Base-by-base conservation (phyloP, 2,888 invertebrate genomes). In the Stratiomys singularior region DNA sequence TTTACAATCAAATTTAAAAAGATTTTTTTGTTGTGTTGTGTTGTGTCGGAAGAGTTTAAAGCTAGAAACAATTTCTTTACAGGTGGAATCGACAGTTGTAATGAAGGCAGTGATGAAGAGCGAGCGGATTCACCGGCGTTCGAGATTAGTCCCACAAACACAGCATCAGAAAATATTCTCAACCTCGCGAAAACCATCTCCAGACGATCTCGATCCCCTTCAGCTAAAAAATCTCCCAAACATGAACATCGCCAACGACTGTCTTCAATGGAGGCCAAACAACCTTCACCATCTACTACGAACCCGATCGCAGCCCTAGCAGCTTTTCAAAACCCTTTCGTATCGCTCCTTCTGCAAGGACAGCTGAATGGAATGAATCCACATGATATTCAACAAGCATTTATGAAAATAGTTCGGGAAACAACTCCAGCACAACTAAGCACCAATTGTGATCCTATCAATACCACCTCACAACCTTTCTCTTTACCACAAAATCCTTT, bases 401-500 rank as follows among this genome's bases (percentile, higher is more conserved):
- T 88, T 77, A 84, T 87, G 58, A 85, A 87, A 81, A 83, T 87
- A 83, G 84, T 87, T 81, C 85, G 85, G 0, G 86, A 84, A 69
- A 80, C 86, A 78, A 44, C 69, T 15, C 0, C 66, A 1, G 47
- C 66, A 18, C 66, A 76, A 11, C 7, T 11, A 13, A 63, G 25
- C 21, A 47, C 7, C 21, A 47, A 56, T 23, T 30, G 25, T 23
- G 44, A 71, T 71, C 15, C 13, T 13, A 47, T 60, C 58, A 64
- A 56, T 21, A 30, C 60, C 13, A 28, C 37, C 18, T 4, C 80
- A 82, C 0, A 82, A 82, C 83, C 84, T 2, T 28, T 25, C 13
- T 21, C 91, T 82, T 90, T 94, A 85, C 87, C 94, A 76, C 94
- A 94, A 85, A 94, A 93, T 86, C 93, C 85, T 3, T 81, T 86